Percentiles rank a stretch among this genome's conserved stretches.
phyloP scores from a whole-genome alignment of 2,113 vertebrate genomes.

The Orcinus orca region DNA sequence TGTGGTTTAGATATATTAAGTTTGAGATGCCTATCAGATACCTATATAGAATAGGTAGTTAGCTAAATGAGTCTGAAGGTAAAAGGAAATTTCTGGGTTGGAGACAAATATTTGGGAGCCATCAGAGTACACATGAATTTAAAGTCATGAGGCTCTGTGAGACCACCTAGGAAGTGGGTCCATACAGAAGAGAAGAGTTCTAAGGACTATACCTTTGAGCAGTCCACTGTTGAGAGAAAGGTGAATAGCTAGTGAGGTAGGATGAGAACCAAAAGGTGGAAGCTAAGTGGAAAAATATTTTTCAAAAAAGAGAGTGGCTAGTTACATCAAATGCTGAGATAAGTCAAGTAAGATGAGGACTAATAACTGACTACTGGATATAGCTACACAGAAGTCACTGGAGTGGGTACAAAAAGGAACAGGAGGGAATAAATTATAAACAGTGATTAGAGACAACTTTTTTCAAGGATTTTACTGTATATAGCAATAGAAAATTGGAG shows the following conservation, averaged over 20 bases:
- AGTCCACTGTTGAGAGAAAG: neutral
- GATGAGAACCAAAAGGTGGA: neutral
- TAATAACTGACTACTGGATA: neutral
- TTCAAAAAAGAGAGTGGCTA: neutral
- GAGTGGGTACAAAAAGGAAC: neutral
- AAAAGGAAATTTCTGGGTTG: neutral
- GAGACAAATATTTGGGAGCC: neutral
- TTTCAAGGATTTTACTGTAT: neutral
- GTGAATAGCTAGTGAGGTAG: neutral
- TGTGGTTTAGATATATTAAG: neutral
- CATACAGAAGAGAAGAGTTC: neutral
- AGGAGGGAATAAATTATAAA: neutral
- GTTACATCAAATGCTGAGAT: neutral
- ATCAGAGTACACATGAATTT: neutral
- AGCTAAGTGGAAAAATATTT: neutral
- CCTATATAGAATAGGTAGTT: neutral
- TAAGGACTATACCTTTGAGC: neutral
- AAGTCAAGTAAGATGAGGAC: neutral
- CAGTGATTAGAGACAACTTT: neutral
- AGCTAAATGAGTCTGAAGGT: neutral
- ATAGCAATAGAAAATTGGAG: neutral
- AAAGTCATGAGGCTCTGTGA: neutral
- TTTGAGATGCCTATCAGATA: neutral
- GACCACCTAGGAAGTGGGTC: neutral
- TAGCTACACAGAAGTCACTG: neutral